These are phyloP conservation scores for Spodoptera litura DNA, from an alignment of 1,140 invertebrate genomes.

Conservation along the genomic window DNA sequence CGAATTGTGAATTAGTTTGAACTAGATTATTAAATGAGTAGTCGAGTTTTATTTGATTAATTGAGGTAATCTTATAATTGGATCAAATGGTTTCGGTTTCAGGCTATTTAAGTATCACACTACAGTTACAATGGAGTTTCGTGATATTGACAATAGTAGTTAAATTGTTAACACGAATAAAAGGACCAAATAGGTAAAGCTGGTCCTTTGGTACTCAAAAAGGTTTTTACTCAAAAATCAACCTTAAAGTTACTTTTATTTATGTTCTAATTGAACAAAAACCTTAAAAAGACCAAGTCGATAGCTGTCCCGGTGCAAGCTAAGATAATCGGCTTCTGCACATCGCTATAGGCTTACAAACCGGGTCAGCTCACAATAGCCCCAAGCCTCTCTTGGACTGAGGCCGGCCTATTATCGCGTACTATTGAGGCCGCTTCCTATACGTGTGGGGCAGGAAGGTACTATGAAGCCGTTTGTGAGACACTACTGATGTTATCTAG, in stretches of 20 bases:
- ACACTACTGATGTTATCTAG: background rate
- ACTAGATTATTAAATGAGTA: too few species aligned
- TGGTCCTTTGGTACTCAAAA: background rate
- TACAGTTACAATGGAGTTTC: too few species aligned
- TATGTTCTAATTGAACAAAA: too few species aligned
- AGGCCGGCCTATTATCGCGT: slow-evolving; percentile 17
- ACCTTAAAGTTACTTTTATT: background rate
- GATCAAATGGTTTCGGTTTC: too few species aligned
- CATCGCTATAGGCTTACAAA: background rate
- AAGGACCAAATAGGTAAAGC: background rate
- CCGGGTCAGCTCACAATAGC: slow-evolving; percentile 9
- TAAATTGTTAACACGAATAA: background rate
- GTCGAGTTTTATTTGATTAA: too few species aligned
- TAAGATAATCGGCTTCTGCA: slow-evolving; percentile 25
- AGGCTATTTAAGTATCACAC: too few species aligned
- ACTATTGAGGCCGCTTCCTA: slow-evolving; percentile 26
- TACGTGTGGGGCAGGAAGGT: background rate
- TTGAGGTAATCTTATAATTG: too few species aligned
- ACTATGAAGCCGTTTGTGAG: slow-evolving; percentile 3
- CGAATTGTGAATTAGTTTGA: background rate
- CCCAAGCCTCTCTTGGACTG: background rate
- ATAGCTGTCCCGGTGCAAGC: background rate
- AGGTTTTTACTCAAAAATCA: background rate
- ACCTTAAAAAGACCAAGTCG: background rate
- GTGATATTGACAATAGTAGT: too few species aligned